Evolutionary conservation across 2,797 vertebrate species (phyloP), one percentile per base, ranked within the genome.

Genomic region (Notoglanidium macrostoma): DNA sequence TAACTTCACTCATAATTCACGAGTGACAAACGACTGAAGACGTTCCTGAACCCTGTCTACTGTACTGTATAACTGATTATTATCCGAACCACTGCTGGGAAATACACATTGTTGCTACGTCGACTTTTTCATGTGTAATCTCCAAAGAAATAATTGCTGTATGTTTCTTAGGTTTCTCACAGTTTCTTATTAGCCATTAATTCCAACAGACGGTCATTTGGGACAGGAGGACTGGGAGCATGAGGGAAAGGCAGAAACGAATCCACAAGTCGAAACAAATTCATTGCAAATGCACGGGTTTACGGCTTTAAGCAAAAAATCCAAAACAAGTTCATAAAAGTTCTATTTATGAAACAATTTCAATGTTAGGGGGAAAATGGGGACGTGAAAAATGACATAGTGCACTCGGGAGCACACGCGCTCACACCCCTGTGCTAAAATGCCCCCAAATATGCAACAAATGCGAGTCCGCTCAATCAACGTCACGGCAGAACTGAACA

Each of bases 381-480:
- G 65, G 1, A 15, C 2, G 11, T 32, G 63, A 83, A 54, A 61
- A 85, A 65, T 77, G 49, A 61, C 65, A 72, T 59, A 23, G 3
- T 32, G 32, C 72, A 46, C 46, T 76, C 26, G 57, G 35, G 23
- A 51, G 79, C 85, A 83, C 46, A 77, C 26, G 57, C 35, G 23
- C 49, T 74, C 85, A 83, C 46, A 77, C 86, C 54, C 67, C 4
- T 23, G 76, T 23, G 26, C 73, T 15, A 23, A 63, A 85, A 61
- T 54, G 61, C 79, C 14, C 49, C 32, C 86, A 84, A 74, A 89
- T 57, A 91, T 40, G 78, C 88, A 84, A 86, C 85, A 89, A 86
- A 90, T 89, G 83, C 26, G n/a, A 89, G 10, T 46, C 89, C 78
- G 81, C 86, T 88, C 87, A 80, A 88, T 87, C 88, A 90, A 63